Percentiles rank a stretch among this genome's conserved stretches.
phyloP scores from a whole-genome alignment of 1,140 invertebrate genomes.

The Brachionus sp. region DNA sequence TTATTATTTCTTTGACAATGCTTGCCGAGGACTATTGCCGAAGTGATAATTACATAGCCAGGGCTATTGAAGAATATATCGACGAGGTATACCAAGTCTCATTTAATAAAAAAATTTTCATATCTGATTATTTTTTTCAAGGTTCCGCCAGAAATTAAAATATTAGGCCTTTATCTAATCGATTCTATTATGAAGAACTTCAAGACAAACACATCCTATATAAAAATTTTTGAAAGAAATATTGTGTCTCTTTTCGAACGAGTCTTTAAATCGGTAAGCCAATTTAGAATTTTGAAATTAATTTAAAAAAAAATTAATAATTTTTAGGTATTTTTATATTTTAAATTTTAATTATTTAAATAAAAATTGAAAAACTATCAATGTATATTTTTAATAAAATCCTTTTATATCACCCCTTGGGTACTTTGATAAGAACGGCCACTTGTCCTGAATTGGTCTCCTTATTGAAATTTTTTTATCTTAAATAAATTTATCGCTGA shows the following conservation, averaged over 20 bases:
- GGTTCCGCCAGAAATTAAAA: background rate
- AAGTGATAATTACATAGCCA: background rate
- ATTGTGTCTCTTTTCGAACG: background rate
- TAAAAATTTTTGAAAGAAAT: constrained; percentile 34
- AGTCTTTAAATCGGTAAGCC: constrained; percentile 24
- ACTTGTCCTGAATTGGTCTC: background rate
- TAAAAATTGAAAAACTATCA: background rate
- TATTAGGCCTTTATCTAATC: constrained; percentile 31
- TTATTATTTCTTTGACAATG: constrained; percentile 42
- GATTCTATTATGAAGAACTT: constrained; percentile 45
- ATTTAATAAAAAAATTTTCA: background rate
- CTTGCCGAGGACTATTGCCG: constrained; percentile 32
- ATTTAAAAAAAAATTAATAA: background rate
- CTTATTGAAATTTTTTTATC: background rate
- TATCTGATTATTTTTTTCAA: background rate
- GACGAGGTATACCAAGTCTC: background rate
- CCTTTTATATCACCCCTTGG: background rate
- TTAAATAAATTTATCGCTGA: background rate
- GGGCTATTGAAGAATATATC: constrained; percentile 31
- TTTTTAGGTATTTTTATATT: background rate
- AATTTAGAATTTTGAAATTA: background rate
- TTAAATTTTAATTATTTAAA: background rate
- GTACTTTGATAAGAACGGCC: background rate
- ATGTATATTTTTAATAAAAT: background rate
- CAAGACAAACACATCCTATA: constrained; percentile 19